Percentiles rank a stretch among this genome's conserved stretches.
Evolutionary conservation across 2,113 vertebrate genomes (phyloP).

Genomic region (Eurypyga helias): DNA sequence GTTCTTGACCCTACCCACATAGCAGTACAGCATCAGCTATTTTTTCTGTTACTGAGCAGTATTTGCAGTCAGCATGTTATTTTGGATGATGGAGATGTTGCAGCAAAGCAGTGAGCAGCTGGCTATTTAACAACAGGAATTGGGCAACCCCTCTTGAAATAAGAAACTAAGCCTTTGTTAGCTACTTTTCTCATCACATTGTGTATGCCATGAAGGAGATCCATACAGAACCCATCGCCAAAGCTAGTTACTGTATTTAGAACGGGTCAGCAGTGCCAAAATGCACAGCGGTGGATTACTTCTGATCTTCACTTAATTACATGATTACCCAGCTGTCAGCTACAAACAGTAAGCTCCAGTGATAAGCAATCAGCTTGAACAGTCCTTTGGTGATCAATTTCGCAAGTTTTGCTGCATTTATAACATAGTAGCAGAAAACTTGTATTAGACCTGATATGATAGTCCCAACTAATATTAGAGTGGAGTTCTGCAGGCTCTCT

Average conservation of each 20-base stretch:
- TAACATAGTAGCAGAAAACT: neutral
- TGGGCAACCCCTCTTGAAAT: neutral
- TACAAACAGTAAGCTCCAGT: neutral
- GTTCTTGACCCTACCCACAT: neutral
- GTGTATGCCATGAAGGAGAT: neutral
- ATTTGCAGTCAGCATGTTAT: neutral
- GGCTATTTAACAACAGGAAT: neutral
- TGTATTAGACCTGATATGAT: neutral
- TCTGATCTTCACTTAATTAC: slow-evolving; percentile 19
- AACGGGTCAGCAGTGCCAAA: neutral
- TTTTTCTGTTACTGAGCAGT: neutral
- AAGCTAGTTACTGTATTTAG: neutral
- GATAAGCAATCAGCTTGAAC: neutral
- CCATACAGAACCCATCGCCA: neutral
- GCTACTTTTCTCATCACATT: neutral
- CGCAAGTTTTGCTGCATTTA: neutral
- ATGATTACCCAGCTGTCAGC: neutral
- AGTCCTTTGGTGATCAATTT: neutral
- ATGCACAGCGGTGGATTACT: neutral
- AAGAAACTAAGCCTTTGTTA: neutral
- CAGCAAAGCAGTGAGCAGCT: neutral
- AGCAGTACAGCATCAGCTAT: neutral
- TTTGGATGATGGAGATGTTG: neutral
- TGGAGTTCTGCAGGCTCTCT: neutral
- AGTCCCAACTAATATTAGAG: accelerated